A percentile compares a stretch with the other conserved stretches of the same genome.
Evolutionary conservation across 2,113 vertebrate species (phyloP).

Genomic region (Erythrolamprus reginae): DNA sequence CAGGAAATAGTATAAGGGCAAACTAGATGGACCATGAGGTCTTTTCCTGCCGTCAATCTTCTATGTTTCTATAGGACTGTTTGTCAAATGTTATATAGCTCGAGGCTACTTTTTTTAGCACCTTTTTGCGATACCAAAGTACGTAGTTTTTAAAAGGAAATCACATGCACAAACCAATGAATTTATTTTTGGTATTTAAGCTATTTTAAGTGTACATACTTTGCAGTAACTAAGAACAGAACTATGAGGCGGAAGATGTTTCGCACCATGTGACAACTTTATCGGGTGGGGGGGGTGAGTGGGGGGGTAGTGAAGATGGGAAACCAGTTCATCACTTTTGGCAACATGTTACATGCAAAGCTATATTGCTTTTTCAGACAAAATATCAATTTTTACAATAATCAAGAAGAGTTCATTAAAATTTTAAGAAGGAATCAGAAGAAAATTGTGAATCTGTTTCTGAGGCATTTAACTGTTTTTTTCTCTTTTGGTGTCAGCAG

Average conservation of each 20-base stretch:
- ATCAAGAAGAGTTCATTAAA: neutral
- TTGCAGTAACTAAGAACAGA: neutral
- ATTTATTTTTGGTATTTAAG: neutral
- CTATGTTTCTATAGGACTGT: too few relatives aligned
- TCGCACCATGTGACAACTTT: neutral
- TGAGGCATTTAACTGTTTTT: neutral
- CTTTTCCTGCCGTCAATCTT: too few relatives aligned
- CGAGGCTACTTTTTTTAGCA: neutral
- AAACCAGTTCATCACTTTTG: neutral
- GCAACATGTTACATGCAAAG: neutral
- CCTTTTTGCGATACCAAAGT: neutral
- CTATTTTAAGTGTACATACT: neutral
- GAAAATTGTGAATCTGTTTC: neutral
- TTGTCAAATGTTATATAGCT: neutral
- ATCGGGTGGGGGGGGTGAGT: neutral
- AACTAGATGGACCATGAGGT: too few relatives aligned
- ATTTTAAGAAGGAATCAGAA: neutral
- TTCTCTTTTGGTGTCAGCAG: neutral
- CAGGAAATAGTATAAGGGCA: too few relatives aligned
- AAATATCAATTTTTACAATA: neutral
- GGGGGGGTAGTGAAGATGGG: neutral
- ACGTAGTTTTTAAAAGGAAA: neutral
- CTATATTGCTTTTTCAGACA: neutral
- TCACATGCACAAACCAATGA: neutral
- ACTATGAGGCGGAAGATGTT: neutral